These are phyloP conservation scores for Prosapia bicincta DNA, from an alignment of 2,888 invertebrate genomes.

Conservation along the genomic window DNA sequence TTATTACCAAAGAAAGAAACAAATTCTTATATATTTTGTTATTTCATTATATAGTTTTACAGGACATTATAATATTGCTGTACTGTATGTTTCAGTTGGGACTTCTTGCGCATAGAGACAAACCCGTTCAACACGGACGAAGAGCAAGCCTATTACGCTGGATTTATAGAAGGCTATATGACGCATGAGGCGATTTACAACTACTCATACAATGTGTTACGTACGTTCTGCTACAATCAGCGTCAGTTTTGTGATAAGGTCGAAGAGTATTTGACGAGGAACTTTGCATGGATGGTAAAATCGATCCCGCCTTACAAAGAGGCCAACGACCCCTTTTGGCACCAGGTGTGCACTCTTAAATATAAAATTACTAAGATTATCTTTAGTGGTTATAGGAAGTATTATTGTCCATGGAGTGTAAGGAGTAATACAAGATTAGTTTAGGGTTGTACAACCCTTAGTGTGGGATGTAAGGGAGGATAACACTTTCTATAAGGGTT, in stretches of 20 bases:
- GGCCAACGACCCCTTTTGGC: not conserved
- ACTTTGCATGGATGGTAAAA: not conserved
- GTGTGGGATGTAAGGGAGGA: no score
- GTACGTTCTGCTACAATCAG: not conserved
- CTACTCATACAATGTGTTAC: not conserved
- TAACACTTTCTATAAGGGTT: no score
- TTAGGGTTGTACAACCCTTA: no score
- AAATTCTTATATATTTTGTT: no score
- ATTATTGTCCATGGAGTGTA: no score
- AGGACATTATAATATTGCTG: no score
- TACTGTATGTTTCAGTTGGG: not conserved
- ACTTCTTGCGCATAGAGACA: not conserved
- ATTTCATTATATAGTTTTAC: no score
- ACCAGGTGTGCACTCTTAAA: not conserved
- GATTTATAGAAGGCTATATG: not conserved
- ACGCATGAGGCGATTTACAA: not conserved
- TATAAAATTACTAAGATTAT: no score
- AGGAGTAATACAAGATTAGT: no score
- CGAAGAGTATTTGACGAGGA: not conserved
- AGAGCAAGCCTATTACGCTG: not conserved
- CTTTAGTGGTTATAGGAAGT: no score
- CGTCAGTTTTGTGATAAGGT: not conserved
- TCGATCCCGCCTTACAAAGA: not conserved
- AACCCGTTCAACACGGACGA: not conserved
- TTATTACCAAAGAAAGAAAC: no score